A percentile compares a stretch with the other conserved stretches of the same genome.
phyloP scores from a whole-genome alignment of 2,797 vertebrate genomes.

The Protonibea diacanthus region DNA sequence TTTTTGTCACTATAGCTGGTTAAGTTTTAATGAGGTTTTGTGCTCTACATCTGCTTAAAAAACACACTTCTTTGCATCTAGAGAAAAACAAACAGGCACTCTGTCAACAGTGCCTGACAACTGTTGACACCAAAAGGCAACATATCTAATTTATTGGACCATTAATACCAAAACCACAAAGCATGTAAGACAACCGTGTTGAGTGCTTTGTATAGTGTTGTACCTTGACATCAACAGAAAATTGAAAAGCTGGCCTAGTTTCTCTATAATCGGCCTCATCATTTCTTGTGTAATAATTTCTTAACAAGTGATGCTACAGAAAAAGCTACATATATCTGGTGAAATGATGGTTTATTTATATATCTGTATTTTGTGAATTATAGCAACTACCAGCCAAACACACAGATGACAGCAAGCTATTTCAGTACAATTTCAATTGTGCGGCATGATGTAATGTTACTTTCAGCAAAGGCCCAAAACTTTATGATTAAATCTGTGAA shows the following conservation, averaged over 20 bases:
- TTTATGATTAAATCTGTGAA: not conserved
- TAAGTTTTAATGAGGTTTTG: not conserved
- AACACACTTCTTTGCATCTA: not conserved
- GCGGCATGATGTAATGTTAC: not conserved
- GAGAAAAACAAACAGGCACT: not conserved
- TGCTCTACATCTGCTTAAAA: not conserved
- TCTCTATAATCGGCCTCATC: conserved; percentile 19
- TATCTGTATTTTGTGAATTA: not conserved
- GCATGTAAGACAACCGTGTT: not conserved
- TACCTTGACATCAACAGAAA: conserved; percentile 1
- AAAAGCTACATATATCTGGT: conserved; percentile 6
- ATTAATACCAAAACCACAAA: not conserved
- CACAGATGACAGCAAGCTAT: not conserved
- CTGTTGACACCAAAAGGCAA: not conserved
- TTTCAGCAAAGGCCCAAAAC: not conserved
- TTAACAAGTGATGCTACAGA: not conserved
- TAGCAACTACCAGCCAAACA: not conserved
- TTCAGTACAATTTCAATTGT: conserved; percentile 7
- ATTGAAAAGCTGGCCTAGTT: conserved; percentile 51
- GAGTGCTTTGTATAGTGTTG: not conserved
- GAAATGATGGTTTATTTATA: not conserved
- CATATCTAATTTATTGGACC: not conserved
- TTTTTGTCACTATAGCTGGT: not conserved
- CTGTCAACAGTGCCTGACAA: not conserved
- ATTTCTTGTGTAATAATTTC: conserved; percentile 23